Percentiles rank a stretch among this genome's conserved stretches.
Conservation (phyloP, 2,888 invertebrate species). For the Netelia inedita region DNA sequence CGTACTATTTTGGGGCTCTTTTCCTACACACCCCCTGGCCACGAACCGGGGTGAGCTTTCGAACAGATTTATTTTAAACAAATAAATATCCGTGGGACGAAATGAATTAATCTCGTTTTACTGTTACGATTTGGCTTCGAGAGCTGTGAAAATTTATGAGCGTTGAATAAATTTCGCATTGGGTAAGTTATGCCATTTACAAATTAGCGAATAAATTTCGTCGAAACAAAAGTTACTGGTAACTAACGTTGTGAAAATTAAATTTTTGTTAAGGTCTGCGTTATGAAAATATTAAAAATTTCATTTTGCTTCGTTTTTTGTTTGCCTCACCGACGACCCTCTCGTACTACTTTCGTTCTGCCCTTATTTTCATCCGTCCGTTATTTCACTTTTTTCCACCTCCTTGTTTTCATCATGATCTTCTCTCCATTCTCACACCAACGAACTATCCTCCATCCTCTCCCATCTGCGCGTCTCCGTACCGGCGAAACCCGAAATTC, state of each 20-base stretch:
- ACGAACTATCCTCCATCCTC: no score
- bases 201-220: no score
- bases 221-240: not conserved
- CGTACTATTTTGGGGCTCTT: not conserved
- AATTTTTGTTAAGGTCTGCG: no score
- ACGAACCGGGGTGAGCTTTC: not conserved
- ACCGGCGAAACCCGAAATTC: conserved; percentile 10
- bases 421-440: no score
- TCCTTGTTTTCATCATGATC: no score
- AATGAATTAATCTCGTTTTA: not conserved
- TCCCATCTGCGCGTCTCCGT: not conserved
- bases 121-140: not conserved
- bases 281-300: no score
- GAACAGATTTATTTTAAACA: not conserved
- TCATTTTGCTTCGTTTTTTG: no score
- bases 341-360: not conserved
- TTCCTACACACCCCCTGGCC: not conserved
- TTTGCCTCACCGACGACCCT: not conserved
- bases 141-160: not conserved
- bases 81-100: not conserved
- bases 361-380: not conserved
- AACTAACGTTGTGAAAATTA: not conserved
- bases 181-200: not conserved
- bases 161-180: not conserved
- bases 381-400: not conserved